Evolutionary conservation across 2,888 invertebrate species (phyloP), one percentile per base, ranked within the genome.

Genomic region (Bimastos eiseni): DNA sequence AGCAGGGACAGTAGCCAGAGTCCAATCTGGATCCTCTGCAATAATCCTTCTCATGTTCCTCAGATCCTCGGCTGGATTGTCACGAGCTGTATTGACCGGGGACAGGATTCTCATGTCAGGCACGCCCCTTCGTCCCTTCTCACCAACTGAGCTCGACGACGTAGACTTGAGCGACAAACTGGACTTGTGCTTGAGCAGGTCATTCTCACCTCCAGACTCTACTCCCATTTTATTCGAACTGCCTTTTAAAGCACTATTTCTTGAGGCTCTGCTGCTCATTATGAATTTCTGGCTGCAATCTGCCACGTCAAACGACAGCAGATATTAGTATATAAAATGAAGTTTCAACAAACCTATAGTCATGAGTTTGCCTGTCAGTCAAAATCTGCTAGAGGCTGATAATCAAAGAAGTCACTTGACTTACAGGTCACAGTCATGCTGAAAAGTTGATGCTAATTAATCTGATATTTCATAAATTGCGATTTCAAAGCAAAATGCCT

Each of bases 11-110:
- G 94, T 95, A 24, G 94, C 94, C 49, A 95, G 92, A 30, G 94
- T 95, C 94, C 95, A 95, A 91, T 95, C 95, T 6, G 94, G 94
- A 93, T 95, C 95, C 90, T 95, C 95, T 41, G 95, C 95, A 89
- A 95, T 95, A 70, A 95, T 95, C 88, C 95, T 90, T 84, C 95
- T 90, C 92, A 93, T 92, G 91, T 92, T 93, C 44, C 93, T 89
- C 33, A 90, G 89, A 88, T 93, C 93, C 8, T 91, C 92, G 0
- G 93, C 91, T 17, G 92, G 92, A 49, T 92, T 92, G 55, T 91
- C 91, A 34, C 89, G 91, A 84, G 86, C 49, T 17, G 88, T 34
- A 24, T 33, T 36, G 33, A 83, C 88, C 33, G 91, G 90, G 33
- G 91, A 88, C 41, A 89, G 91, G 44, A 91, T 90, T 36, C 84